Evolutionary conservation across 2,113 vertebrate genomes (phyloP).

Genomic region (Lophura nycthemera): DNA sequence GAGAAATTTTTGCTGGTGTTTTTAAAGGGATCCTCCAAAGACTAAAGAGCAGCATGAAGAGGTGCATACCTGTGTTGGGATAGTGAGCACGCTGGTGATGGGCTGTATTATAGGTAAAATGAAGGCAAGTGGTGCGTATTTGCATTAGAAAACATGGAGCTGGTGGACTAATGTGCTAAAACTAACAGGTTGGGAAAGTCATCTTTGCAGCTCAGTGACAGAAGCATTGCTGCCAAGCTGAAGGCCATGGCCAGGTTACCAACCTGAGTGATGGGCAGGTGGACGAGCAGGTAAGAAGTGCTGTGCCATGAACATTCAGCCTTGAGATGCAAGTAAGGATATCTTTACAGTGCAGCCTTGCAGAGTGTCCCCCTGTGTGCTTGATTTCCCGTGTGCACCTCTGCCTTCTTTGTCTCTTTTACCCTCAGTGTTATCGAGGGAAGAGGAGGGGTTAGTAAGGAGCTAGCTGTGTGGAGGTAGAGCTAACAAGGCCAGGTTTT

Average conservation of each 20-base stretch:
- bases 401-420: not conserved
- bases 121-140: not conserved
- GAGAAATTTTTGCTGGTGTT: slow-evolving; percentile 55
- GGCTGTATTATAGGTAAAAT: slow-evolving; percentile 27
- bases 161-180: not conserved
- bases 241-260: not conserved
- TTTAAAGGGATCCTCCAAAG: slow-evolving; percentile 47
- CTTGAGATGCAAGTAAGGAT: not conserved
- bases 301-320: accelerated
- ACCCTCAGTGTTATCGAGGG: accelerated
- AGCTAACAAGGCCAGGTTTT: not conserved
- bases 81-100: slow-evolving; percentile 43
- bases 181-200: not conserved
- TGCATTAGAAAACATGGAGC: not conserved
- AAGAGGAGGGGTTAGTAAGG: not conserved
- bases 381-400: not conserved
- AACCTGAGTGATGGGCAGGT: not conserved
- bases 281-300: not conserved
- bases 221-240: not conserved
- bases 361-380: not conserved
- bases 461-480: not conserved
- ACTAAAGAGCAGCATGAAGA: slow-evolving; percentile 42
- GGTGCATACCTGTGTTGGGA: slow-evolving; percentile 39
- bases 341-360: not conserved
- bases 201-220: not conserved